Evolutionary conservation across 2,113 vertebrate genomes (phyloP).

Genomic region (Tapirus terrestris): DNA sequence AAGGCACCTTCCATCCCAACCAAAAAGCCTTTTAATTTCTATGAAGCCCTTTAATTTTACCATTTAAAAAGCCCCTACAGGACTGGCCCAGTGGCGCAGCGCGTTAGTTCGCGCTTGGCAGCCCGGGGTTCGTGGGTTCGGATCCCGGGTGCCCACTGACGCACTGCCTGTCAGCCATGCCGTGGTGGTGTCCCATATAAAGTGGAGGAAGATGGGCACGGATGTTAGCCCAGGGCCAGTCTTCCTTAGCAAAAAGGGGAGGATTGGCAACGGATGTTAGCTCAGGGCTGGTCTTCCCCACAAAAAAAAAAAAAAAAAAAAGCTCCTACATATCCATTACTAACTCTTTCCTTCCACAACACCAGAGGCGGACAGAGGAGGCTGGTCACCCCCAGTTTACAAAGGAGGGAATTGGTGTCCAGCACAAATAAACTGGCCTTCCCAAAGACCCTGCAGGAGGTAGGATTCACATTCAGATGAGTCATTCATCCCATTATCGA

Average conservation of each 20-base stretch:
- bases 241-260: too few relatives aligned
- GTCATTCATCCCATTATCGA: neutral
- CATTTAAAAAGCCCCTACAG: neutral
- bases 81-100: too few relatives aligned
- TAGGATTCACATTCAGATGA: neutral
- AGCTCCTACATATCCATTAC: neutral
- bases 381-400: neutral
- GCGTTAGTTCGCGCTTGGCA: too few relatives aligned
- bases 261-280: too few relatives aligned
- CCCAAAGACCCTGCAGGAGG: neutral
- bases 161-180: too few relatives aligned
- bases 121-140: too few relatives aligned
- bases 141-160: too few relatives aligned
- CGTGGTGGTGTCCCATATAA: too few relatives aligned
- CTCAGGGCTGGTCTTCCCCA: too few relatives aligned
- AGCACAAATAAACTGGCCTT: neutral
- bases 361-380: neutral
- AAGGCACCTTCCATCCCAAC: neutral
- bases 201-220: too few relatives aligned
- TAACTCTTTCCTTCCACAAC: neutral
- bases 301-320: too few relatives aligned
- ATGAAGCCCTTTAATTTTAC: neutral
- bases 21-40: neutral
- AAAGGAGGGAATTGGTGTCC: neutral
- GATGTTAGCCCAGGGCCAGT: too few relatives aligned